Evolutionary conservation across 2,797 vertebrate species (phyloP).

Genomic region (Microtus agrestis): DNA sequence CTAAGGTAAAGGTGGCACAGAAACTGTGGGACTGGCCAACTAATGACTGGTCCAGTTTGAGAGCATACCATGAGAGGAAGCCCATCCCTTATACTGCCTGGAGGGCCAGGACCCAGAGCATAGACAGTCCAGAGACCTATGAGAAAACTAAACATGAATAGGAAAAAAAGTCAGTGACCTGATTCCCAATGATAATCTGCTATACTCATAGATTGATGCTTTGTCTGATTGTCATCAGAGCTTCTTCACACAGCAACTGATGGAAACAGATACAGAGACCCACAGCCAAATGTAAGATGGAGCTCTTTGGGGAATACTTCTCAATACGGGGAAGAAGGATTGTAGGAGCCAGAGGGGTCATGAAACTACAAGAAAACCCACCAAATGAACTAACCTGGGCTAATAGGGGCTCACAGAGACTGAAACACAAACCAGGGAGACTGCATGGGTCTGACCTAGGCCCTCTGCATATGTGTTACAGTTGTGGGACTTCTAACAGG

Average conservation of each 20-base stretch:
- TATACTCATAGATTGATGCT: not conserved
- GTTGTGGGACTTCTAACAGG: not conserved
- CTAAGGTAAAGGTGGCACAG: not conserved
- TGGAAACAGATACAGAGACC: not conserved
- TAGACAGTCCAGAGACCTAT: not conserved
- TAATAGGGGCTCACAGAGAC: not conserved
- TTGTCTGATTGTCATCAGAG: not conserved
- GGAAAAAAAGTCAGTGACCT: not conserved
- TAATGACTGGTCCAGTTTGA: not conserved
- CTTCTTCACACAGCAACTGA: not conserved
- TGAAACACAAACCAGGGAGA: not conserved
- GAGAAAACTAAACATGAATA: not conserved
- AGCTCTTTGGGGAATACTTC: not conserved
- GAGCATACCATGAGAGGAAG: not conserved
- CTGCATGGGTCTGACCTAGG: not conserved
- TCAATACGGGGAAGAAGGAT: not conserved
- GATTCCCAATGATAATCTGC: not conserved
- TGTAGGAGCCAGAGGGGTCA: not conserved
- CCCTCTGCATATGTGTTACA: not conserved
- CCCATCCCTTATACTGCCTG: not conserved
- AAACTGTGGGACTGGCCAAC: not conserved
- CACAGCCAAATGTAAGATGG: not conserved
- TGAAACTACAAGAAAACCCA: not conserved
- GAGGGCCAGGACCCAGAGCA: not conserved
- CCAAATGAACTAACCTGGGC: not conserved